A percentile compares a stretch with the other conserved stretches of the same genome.
Evolutionary conservation across 2,888 invertebrate genomes (phyloP).

Genomic region (Andrena flavipes): DNA sequence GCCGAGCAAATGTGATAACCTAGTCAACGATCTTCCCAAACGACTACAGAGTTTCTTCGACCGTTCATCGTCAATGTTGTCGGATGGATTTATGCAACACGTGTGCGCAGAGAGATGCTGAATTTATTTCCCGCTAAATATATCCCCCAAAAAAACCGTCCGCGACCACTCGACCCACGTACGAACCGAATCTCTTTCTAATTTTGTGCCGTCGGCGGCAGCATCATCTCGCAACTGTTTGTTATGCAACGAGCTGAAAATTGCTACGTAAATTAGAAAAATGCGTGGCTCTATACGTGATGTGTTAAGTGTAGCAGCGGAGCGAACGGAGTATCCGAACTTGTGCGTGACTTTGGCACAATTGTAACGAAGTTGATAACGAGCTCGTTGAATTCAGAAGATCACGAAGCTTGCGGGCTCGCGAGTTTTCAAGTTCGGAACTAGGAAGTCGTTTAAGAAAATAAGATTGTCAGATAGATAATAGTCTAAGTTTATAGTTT

Average conservation of each 20-base stretch:
- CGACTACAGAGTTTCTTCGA: not conserved
- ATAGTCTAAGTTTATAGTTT: no score
- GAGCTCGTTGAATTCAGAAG: no score
- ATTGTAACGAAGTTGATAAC: no score
- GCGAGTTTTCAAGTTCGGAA: no score
- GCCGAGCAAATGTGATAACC: slow-evolving; percentile 40
- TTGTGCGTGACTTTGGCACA: not conserved
- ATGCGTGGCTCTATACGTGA: not conserved
- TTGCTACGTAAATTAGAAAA: slow-evolving; percentile 40
- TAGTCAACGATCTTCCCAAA: slow-evolving; percentile 30
- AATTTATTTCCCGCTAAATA: slow-evolving; percentile 43
- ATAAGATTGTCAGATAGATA: no score
- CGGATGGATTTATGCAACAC: slow-evolving; percentile 2
- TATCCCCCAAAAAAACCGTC: not conserved
- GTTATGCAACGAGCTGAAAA: slow-evolving; percentile 46
- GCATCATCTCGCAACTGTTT: slow-evolving; percentile 61
- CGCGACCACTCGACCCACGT: slow-evolving; percentile 7
- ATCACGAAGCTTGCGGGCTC: no score
- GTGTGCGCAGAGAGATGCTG: not conserved
- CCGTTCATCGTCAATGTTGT: slow-evolving; percentile 6
- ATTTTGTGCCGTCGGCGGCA: slow-evolving; percentile 50
- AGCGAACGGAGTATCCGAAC: not conserved
- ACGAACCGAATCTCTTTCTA: slow-evolving; percentile 31
- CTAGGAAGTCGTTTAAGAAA: no score
- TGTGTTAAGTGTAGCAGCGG: not conserved